These are phyloP conservation scores for Callopanchax toddi DNA, from an alignment of 2,113 vertebrate species.

Conservation along the genomic window DNA sequence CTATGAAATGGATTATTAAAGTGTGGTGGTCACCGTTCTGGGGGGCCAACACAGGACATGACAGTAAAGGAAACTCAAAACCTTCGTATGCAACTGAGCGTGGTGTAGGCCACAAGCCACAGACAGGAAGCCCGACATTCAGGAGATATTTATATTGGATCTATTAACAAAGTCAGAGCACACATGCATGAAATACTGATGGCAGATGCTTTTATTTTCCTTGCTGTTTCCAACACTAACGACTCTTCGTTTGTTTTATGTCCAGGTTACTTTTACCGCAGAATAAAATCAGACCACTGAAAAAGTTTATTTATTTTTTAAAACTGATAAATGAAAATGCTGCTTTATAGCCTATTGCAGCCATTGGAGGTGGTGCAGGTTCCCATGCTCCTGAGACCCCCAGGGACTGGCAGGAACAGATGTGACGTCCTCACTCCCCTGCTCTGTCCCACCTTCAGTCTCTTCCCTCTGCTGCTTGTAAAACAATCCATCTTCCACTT, in stretches of 20 bases:
- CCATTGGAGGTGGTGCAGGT: conserved; percentile 44
- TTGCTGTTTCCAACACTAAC: neutral
- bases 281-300: too few relatives aligned
- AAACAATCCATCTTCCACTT: conserved; percentile 68
- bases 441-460: conserved; percentile 28
- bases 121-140: conserved; percentile 55
- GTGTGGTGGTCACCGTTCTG: conserved; percentile 61
- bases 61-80: conserved; percentile 64
- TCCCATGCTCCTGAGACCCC: conserved; percentile 68
- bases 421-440: conserved; percentile 68
- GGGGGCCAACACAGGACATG: conserved; percentile 55
- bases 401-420: conserved; percentile 76
- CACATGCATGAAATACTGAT: conserved; percentile 38
- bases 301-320: conserved; percentile 18
- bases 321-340: conserved; percentile 55
- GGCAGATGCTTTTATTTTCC: conserved; percentile 58
- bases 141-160: conserved; percentile 51
- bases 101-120: conserved; percentile 45
- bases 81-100: conserved; percentile 45
- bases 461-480: conserved; percentile 54
- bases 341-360: conserved; percentile 41
- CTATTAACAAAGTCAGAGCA: conserved; percentile 31
- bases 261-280: neutral
- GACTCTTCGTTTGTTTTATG: conserved; percentile 26
- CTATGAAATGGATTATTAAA: conserved; percentile 75